Evolutionary conservation across 2,888 invertebrate genomes (phyloP).

Genomic region (Erpobdella octoculata): DNA sequence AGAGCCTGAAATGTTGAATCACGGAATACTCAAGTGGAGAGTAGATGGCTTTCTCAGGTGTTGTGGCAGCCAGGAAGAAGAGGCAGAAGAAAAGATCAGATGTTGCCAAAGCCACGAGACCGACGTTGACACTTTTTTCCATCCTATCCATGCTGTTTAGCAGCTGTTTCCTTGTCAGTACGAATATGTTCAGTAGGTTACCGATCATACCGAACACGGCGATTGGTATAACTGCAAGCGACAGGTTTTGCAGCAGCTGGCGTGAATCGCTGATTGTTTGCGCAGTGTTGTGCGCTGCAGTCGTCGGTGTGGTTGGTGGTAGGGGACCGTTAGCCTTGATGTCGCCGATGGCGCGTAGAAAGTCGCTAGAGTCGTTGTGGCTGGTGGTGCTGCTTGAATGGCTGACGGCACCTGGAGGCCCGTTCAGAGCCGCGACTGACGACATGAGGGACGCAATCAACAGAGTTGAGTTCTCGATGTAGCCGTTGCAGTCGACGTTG

Average conservation of each 20-base stretch:
- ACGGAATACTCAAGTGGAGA: constrained; percentile 54
- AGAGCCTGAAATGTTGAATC: constrained; percentile 43
- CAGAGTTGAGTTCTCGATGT: too few relatives aligned
- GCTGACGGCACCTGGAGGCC: too few relatives aligned
- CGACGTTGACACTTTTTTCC: constrained; percentile 72
- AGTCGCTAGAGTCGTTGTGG: too few relatives aligned
- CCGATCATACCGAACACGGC: constrained; percentile 67
- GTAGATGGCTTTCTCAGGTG: constrained; percentile 54
- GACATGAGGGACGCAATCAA: too few relatives aligned
- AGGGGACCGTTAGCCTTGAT: too few relatives aligned
- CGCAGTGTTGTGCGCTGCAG: too few relatives aligned
- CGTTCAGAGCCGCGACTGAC: too few relatives aligned
- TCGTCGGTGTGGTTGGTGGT: too few relatives aligned
- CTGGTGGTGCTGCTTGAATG: too few relatives aligned
- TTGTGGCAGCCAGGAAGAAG: constrained; percentile 57
- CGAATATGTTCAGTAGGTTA: constrained; percentile 69
- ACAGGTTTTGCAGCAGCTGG: background rate
- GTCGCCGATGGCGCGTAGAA: too few relatives aligned
- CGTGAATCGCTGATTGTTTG: background rate
- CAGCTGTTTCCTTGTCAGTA: constrained; percentile 60
- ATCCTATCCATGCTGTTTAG: constrained; percentile 59
- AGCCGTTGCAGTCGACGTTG: too few relatives aligned
- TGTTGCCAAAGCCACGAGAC: constrained; percentile 65
- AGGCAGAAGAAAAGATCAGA: constrained; percentile 61
- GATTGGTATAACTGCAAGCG: background rate